Evolutionary conservation across 2,113 vertebrate species (phyloP).

Genomic region (Nanger granti): DNA sequence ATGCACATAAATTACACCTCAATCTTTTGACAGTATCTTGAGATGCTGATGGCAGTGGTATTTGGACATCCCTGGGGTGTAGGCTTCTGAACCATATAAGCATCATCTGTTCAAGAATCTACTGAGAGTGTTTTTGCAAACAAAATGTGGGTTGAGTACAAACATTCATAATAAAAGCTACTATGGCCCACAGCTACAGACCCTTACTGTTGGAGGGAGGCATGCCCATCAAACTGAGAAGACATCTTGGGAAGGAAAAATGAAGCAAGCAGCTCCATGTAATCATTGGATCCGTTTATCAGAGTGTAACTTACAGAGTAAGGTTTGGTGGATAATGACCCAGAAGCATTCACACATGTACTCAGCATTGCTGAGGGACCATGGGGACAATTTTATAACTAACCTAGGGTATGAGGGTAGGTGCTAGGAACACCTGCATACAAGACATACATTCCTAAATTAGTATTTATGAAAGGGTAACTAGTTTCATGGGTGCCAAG

Average conservation of each 20-base stretch:
- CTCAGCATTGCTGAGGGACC: background rate
- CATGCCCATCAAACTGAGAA: background rate
- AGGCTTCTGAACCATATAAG: background rate
- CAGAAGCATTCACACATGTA: background rate
- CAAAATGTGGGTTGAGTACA: background rate
- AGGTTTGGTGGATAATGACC: background rate
- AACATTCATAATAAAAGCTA: background rate
- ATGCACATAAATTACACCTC: background rate
- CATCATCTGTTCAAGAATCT: background rate
- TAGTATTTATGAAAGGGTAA: too few relatives aligned
- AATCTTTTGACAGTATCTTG: background rate
- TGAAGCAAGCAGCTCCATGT: background rate
- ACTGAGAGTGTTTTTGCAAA: background rate
- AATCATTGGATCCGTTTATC: background rate
- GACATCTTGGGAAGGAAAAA: background rate
- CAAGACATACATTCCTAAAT: background rate
- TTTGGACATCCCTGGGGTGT: background rate
- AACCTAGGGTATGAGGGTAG: background rate
- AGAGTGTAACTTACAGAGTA: background rate
- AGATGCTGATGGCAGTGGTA: background rate
- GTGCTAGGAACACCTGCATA: background rate
- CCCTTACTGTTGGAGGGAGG: background rate
- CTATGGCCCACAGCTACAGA: background rate
- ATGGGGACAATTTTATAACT: background rate
- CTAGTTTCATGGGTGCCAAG: background rate